Conservation (phyloP, 1,140 invertebrate species). For the Drosophila athabasca region DNA sequence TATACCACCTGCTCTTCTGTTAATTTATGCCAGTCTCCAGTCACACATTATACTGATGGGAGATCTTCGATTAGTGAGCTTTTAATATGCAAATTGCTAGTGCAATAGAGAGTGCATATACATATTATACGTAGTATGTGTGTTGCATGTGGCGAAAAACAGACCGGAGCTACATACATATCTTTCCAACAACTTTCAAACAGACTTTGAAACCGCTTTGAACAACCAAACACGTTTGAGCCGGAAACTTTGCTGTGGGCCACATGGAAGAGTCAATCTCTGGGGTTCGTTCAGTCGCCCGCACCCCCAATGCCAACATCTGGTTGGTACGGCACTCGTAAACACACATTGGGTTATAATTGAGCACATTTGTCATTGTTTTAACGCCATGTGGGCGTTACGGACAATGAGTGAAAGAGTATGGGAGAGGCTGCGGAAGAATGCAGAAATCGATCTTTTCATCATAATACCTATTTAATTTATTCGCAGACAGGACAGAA, state of each 20-base stretch:
- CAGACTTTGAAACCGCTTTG: constrained; percentile 45
- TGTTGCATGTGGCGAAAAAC: constrained; percentile 3
- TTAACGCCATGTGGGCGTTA: constrained; percentile 28
- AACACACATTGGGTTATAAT: constrained; percentile 41
- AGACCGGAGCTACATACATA: no score
- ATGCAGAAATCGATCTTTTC: constrained; percentile 20
- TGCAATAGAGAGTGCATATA: constrained; percentile 33
- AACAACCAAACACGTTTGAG: constrained; percentile 37
- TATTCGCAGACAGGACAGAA: constrained; percentile 13
- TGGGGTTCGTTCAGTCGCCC: constrained; percentile 7
- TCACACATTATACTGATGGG: constrained; percentile 18
- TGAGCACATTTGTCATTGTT: constrained; percentile 40
- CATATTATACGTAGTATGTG: background rate
- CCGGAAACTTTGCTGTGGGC: constrained; percentile 37
- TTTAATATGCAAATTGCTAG: constrained; percentile 51
- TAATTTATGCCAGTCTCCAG: constrained; percentile 24
- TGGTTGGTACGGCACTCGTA: background rate
- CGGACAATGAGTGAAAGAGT: constrained; percentile 5
- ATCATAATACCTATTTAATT: constrained; percentile 24
- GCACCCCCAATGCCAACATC: background rate
- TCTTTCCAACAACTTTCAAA: constrained; percentile 51
- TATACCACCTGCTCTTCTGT: constrained; percentile 19
- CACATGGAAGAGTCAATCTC: constrained; percentile 13
- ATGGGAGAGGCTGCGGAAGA: background rate
- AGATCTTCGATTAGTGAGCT: constrained; percentile 27